Percentiles rank a stretch among this genome's conserved stretches.
phyloP scores from a whole-genome alignment of 1,140 invertebrate species.

The Latrodectus geometricus region DNA sequence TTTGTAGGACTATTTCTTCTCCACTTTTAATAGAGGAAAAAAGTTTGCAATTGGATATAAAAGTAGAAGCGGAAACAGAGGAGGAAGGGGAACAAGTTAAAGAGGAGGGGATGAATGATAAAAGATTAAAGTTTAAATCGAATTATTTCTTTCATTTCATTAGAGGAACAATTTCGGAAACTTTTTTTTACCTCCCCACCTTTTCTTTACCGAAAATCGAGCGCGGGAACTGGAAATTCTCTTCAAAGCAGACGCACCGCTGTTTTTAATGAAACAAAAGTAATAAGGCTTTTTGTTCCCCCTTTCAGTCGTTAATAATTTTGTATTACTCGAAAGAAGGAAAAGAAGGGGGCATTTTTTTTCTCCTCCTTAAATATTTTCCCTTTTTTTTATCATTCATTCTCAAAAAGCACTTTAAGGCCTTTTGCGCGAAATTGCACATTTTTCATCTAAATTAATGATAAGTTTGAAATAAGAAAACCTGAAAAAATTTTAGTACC shows the following conservation, averaged over 20 bases:
- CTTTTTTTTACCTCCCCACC: slow-evolving; percentile 11
- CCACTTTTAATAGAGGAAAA: background rate
- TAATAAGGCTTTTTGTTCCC: slow-evolving; percentile 57
- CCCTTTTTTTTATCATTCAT: slow-evolving; percentile 33
- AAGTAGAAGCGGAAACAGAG: background rate
- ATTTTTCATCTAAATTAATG: slow-evolving; percentile 62
- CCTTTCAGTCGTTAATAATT: slow-evolving; percentile 55
- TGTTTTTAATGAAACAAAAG: slow-evolving; percentile 62
- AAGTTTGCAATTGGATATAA: background rate
- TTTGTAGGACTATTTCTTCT: background rate
- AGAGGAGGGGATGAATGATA: slow-evolving; percentile 45
- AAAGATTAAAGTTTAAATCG: slow-evolving; percentile 62
- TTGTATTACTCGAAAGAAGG: slow-evolving; percentile 46
- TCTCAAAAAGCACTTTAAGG: slow-evolving; percentile 58
- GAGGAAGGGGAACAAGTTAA: background rate
- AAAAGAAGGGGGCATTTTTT: slow-evolving; percentile 17
- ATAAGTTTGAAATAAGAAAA: slow-evolving; percentile 61
- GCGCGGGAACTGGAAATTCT: slow-evolving; percentile 30
- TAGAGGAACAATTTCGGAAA: slow-evolving; percentile 51
- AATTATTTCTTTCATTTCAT: slow-evolving; percentile 62
- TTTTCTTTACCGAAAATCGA: slow-evolving; percentile 52
- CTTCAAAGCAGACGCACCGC: slow-evolving; percentile 1
- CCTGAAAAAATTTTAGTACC: slow-evolving; percentile 24
- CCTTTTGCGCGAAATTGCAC: slow-evolving; percentile 53
- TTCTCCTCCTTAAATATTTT: slow-evolving; percentile 40